Conservation (phyloP, 2,888 invertebrate genomes). For the Cecidostiba fungosa region DNA sequence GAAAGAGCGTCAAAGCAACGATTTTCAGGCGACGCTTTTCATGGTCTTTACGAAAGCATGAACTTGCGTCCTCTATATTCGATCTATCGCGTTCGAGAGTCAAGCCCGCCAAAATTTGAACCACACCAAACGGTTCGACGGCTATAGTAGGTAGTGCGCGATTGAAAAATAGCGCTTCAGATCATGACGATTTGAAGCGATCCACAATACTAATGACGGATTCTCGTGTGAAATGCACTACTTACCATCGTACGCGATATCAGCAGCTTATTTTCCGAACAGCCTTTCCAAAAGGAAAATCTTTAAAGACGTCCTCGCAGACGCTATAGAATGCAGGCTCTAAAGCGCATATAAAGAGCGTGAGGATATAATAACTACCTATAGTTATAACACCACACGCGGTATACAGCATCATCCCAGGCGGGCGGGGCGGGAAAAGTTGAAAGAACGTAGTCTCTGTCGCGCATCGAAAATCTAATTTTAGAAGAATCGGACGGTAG, state of each 20-base stretch:
- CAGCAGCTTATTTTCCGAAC: too few species aligned
- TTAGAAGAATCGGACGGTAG: slow-evolving; percentile 51
- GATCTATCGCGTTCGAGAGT: neutral
- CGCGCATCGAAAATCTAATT: slow-evolving; percentile 55
- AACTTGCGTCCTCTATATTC: neutral
- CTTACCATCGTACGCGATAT: too few species aligned
- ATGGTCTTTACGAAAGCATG: neutral
- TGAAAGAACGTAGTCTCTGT: slow-evolving; percentile 46
- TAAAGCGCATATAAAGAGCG: too few species aligned
- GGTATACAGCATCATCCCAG: too few species aligned
- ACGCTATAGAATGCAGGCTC: too few species aligned
- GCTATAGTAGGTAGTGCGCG: too few species aligned
- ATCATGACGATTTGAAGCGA: neutral
- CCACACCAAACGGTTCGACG: too few species aligned
- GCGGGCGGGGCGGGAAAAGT: slow-evolving; percentile 41
- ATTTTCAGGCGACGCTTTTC: slow-evolving; percentile 2
- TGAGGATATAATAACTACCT: too few species aligned
- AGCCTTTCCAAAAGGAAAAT: too few species aligned
- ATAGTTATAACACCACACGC: too few species aligned
- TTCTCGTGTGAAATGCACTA: neutral
- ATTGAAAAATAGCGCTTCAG: neutral
- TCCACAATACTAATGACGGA: neutral
- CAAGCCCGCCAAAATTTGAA: neutral
- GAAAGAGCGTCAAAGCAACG: neutral
- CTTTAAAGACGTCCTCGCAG: too few species aligned